These are phyloP conservation scores for Albula goreensis DNA, from an alignment of 2,113 vertebrate species.

Conservation along the genomic window DNA sequence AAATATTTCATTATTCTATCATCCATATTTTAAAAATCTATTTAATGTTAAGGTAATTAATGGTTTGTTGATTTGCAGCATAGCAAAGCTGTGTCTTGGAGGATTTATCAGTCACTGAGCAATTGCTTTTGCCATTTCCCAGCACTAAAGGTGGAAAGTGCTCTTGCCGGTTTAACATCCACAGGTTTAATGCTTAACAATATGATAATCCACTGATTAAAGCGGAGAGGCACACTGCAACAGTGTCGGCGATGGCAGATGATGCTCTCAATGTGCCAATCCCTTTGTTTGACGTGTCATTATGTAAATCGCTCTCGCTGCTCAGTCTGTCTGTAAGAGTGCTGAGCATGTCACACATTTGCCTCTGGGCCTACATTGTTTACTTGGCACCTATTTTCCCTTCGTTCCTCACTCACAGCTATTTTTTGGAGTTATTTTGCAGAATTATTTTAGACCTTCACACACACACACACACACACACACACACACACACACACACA, in stretches of 20 bases:
- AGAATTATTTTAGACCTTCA: neutral
- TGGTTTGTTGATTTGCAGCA: constrained; percentile 12
- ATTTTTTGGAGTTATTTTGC: constrained; percentile 19
- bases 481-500: neutral
- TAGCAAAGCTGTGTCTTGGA: constrained; percentile 7
- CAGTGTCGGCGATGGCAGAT: neutral
- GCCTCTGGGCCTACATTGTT: constrained; percentile 9
- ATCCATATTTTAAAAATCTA: constrained; percentile 41
- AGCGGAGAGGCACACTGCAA: neutral
- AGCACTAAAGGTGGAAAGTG: neutral
- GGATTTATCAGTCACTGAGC: constrained; percentile 22
- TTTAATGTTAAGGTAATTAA: constrained; percentile 35
- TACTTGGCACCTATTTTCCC: constrained; percentile 15
- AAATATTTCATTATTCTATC: constrained; percentile 38
- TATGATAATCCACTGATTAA: constrained; percentile 12
- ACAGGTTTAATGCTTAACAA: constrained; percentile 4
- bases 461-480: constrained; percentile 1
- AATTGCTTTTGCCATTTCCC: constrained; percentile 14
- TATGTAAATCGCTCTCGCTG: neutral
- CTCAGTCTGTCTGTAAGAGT: constrained; percentile 4
- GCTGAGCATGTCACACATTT: constrained; percentile 8
- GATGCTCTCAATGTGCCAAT: constrained; percentile 3
- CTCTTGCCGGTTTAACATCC: constrained; percentile 4
- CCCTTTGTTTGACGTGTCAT: constrained; percentile 11
- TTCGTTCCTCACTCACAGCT: constrained; percentile 4